phyloP scores from a whole-genome alignment of 1,140 invertebrate genomes.

The Bombyx mori region ASM3026992v2 NC_085117.1:9898501-9899000 shows the following conservation, averaged over 20 bases:
- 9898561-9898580: too few relatives aligned
- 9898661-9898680: slow-evolving; percentile 20
- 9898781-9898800: slow-evolving; percentile 58
- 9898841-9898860: slow-evolving; percentile 60
- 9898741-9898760: slow-evolving; percentile 19
- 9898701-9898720: slow-evolving; percentile 5
- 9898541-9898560: too few relatives aligned
- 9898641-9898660: too few relatives aligned
- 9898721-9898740: slow-evolving; percentile 22
- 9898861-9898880: slow-evolving; percentile 50
- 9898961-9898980: slow-evolving; percentile 39
- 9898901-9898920: slow-evolving; percentile 64
- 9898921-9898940: slow-evolving; percentile 69
- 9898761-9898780: slow-evolving; percentile 36
- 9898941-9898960: slow-evolving; percentile 72
- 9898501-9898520: too few relatives aligned
- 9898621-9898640: too few relatives aligned
- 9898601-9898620: too few relatives aligned
- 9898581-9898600: too few relatives aligned
- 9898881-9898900: slow-evolving; percentile 60
- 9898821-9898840: slow-evolving; percentile 65
- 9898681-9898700: slow-evolving; percentile 24
- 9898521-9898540: too few relatives aligned
- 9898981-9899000: slow-evolving; percentile 56
- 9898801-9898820: slow-evolving; percentile 71